These are phyloP conservation scores for Pantala flavescens DNA, from an alignment of 1,140 invertebrate genomes.

Conservation along the genomic window DNA sequence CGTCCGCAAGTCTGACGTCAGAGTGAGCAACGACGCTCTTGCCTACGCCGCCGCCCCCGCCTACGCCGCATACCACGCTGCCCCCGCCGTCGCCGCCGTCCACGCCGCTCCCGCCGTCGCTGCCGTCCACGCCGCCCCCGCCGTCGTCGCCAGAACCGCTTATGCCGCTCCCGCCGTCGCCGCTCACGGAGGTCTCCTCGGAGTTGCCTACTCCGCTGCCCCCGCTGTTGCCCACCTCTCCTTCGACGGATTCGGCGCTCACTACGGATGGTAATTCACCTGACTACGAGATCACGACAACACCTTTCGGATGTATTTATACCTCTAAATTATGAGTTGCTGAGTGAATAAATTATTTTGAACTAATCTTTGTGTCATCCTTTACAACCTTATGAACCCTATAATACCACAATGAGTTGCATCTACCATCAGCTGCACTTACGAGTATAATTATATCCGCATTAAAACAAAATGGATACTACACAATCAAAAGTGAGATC, in stretches of 20 bases:
- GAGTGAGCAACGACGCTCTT: constrained; percentile 49
- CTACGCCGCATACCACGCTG: constrained; percentile 23
- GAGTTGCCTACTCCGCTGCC: constrained; percentile 26
- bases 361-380: too few relatives aligned
- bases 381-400: too few relatives aligned
- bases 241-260: constrained; percentile 39
- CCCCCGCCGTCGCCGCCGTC: constrained; percentile 11
- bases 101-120: constrained; percentile 1
- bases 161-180: constrained; percentile 23
- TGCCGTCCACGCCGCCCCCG: constrained; percentile 19
- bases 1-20: constrained; percentile 48
- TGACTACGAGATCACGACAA: too few relatives aligned
- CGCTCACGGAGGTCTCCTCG: constrained; percentile 24
- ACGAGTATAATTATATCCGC: too few relatives aligned
- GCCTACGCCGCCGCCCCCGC: constrained; percentile 26
- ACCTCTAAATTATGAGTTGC: too few relatives aligned
- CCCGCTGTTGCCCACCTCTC: constrained; percentile 25
- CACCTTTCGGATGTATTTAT: too few relatives aligned
- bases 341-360: too few relatives aligned
- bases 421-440: too few relatives aligned
- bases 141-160: constrained; percentile 15
- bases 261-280: constrained; percentile 28
- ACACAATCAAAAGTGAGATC: too few relatives aligned
- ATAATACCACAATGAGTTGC: too few relatives aligned
- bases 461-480: too few relatives aligned